Base-by-base conservation (phyloP, 2,797 vertebrate genomes). In the Morus bassanus region DNA sequence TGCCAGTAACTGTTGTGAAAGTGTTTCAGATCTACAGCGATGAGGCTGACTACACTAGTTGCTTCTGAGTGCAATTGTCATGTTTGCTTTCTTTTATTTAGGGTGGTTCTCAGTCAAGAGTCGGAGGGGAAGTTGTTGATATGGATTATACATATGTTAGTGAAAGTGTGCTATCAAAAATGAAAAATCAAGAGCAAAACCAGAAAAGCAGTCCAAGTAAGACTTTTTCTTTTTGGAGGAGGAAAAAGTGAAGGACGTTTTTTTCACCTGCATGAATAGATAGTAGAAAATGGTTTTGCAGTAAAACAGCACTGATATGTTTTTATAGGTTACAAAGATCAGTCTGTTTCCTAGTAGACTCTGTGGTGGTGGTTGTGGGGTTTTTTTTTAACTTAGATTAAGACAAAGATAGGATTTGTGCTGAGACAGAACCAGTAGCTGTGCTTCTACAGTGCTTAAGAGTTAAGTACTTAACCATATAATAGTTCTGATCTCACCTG, bases 71-170 rank as follows among this genome's bases (percentile, higher is more conserved):
- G 35, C 85, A 72, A 46, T 80, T 96, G 61, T 93, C 11, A 11
- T 65, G 12, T 85, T 93, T 91, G 13, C 3, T 69, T 88, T 39
- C n/a, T 59, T 95, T 77, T 91, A 5, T 61, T 79, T 69, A 98
- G 98, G 95, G 72, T 86, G 94, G 28, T 30, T 96, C 93, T 92
- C 96, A 96, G 70, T 74, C 97, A 89, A 97, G 96, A 96, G 91
- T 75, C 64, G 93, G 91, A 56, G 96, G 70, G 28, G 99, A 99
- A 50, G 97, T 97, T 23, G 88, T 95, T 59, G 99, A 99, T 91
- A 98, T 98, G 39, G 99, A 99, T 98, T 98, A 98, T 94, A 99
- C 99, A 0, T 99, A 98, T 92, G 98, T 99, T 95, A 99, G 98
- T 97, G 99, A 99, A 96, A 99, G 98, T 70, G 39, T 99, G 51